A percentile compares a stretch with the other conserved stretches of the same genome.
phyloP scores from a whole-genome alignment of 2,888 invertebrate species.

The Lasioglossum leucozonium region DNA sequence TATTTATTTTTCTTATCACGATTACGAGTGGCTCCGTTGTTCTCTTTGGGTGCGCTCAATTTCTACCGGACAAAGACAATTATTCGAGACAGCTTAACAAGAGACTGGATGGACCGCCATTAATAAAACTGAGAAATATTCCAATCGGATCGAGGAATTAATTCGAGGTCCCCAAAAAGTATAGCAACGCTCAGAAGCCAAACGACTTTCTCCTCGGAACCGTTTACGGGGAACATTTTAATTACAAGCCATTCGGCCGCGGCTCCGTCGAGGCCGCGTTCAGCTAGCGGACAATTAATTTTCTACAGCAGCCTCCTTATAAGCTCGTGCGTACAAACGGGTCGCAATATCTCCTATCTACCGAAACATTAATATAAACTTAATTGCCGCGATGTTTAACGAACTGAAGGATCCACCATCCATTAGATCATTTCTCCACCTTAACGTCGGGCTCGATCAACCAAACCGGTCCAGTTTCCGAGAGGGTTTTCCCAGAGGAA shows the following conservation, averaged over 20 bases:
- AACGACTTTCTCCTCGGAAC: conserved; percentile 1
- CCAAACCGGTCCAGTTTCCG: conserved; percentile 40
- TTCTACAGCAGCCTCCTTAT: conserved; percentile 20
- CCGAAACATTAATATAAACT: conserved; percentile 55
- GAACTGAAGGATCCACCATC: conserved; percentile 47
- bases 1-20: neutral
- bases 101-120: neutral
- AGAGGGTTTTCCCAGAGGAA: neutral
- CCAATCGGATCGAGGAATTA: conserved; percentile 8
- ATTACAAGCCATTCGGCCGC: conserved; percentile 15
- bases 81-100: neutral
- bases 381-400: conserved; percentile 57
- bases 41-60: neutral
- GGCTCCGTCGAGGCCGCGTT: conserved; percentile 9
- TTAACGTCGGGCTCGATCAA: conserved; percentile 42
- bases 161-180: conserved; percentile 11
- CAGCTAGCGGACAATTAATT: conserved; percentile 45
- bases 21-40: neutral
- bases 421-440: conserved; percentile 58
- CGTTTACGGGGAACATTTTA: conserved; percentile 44
- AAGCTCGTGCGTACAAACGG: conserved; percentile 29
- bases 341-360: conserved; percentile 45
- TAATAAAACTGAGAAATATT: neutral
- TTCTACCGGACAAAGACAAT: neutral
- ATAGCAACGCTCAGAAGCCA: conserved; percentile 13